Percentiles rank a stretch among this genome's conserved stretches.
phyloP scores from a whole-genome alignment of 2,888 invertebrate genomes.

The Diabrotica balteata region DNA sequence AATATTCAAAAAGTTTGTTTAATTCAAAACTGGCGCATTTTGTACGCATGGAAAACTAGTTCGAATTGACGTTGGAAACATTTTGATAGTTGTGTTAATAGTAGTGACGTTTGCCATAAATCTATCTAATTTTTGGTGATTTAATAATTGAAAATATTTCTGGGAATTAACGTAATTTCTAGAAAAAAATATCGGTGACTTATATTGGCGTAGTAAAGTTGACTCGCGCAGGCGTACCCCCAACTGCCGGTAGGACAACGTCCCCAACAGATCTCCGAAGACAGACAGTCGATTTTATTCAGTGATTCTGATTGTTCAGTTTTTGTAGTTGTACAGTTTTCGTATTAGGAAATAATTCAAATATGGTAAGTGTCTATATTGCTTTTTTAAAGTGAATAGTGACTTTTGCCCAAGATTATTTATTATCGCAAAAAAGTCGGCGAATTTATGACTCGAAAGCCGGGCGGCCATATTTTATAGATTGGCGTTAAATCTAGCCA shows the following conservation, averaged over 20 bases:
- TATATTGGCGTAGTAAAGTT: slow-evolving; percentile 29
- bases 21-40: slow-evolving; percentile 45
- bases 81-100: slow-evolving; percentile 10
- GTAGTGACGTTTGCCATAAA: slow-evolving; percentile 5
- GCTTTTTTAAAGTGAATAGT: background rate
- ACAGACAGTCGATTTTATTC: slow-evolving; percentile 54
- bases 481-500: slow-evolving; percentile 25
- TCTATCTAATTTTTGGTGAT: slow-evolving; percentile 4
- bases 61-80: slow-evolving; percentile 18
- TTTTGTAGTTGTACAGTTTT: slow-evolving; percentile 49
- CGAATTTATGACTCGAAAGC: slow-evolving; percentile 22
- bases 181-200: slow-evolving; percentile 21
- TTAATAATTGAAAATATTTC: slow-evolving; percentile 8
- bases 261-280: slow-evolving; percentile 57
- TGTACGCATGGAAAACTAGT: slow-evolving; percentile 46
- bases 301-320: slow-evolving; percentile 55
- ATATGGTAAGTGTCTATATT: slow-evolving; percentile 55
- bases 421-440: slow-evolving; percentile 24
- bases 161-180: slow-evolving; percentile 12
- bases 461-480: slow-evolving; percentile 40
- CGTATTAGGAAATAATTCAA: slow-evolving; percentile 51
- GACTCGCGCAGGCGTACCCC: slow-evolving; percentile 52
- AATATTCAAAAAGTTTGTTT: slow-evolving; percentile 7
- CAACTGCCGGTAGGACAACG: slow-evolving; percentile 59
- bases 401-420: slow-evolving; percentile 9